These are phyloP conservation scores for Eupelmus urozonus DNA, from an alignment of 2,888 invertebrate species.

Conservation along the genomic window DNA sequence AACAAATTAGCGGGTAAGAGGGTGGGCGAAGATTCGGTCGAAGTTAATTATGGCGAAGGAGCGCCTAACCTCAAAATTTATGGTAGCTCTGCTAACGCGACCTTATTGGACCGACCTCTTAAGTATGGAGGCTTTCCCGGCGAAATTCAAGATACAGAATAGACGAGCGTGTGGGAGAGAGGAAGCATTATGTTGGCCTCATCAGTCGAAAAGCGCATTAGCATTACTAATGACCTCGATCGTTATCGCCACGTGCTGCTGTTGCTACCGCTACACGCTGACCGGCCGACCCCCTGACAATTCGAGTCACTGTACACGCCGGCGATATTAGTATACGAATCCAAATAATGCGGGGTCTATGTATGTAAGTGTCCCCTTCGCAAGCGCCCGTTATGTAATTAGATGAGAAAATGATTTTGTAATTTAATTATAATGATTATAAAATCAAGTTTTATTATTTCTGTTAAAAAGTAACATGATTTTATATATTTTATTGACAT, in stretches of 20 bases:
- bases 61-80: constrained; percentile 52
- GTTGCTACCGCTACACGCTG: constrained; percentile 58
- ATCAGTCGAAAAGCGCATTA: constrained; percentile 75
- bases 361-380: background rate
- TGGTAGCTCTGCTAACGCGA: constrained; percentile 34
- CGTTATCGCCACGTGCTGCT: constrained; percentile 73
- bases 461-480: too few species aligned
- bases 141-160: constrained; percentile 39
- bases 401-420: background rate
- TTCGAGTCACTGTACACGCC: background rate
- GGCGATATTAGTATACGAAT: constrained; percentile 41
- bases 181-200: constrained; percentile 64
- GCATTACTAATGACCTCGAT: constrained; percentile 75
- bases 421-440: constrained; percentile 14
- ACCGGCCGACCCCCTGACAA: constrained; percentile 10
- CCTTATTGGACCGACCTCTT: constrained; percentile 36
- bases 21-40: constrained; percentile 35
- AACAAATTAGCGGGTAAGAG: constrained; percentile 47
- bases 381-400: background rate
- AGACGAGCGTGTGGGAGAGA: constrained; percentile 16
- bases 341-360: constrained; percentile 30
- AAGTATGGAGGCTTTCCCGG: constrained; percentile 1
- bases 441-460: background rate
- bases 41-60: constrained; percentile 57
- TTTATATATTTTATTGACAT: too few species aligned